phyloP scores from a whole-genome alignment of 2,797 vertebrate species.

The Tadarida brasiliensis region DNA sequence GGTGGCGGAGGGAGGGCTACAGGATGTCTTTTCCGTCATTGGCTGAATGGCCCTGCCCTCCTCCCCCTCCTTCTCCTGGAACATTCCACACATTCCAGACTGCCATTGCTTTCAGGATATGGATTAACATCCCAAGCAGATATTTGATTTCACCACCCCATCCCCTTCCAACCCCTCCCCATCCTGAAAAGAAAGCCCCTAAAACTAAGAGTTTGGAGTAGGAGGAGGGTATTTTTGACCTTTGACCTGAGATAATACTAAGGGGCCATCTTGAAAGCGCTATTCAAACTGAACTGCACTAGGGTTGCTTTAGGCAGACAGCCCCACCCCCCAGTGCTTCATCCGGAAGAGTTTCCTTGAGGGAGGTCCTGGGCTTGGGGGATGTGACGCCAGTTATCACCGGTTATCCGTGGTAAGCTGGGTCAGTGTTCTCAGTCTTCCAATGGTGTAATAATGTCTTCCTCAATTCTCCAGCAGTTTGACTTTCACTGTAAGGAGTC shows the following conservation, averaged over 20 bases:
- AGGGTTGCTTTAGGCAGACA: not conserved
- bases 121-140: slow-evolving; percentile 81
- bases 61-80: slow-evolving; percentile 75
- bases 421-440: not conserved
- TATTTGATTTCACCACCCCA: slow-evolving; percentile 80
- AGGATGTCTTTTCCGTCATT: slow-evolving; percentile 64
- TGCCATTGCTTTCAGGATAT: slow-evolving; percentile 81
- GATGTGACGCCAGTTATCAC: too few species aligned
- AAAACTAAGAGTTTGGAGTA: not conserved
- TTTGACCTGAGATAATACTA: slow-evolving; percentile 21
- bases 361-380: too few species aligned
- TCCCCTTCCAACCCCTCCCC: not conserved
- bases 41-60: slow-evolving; percentile 73
- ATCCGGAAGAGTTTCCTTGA: not conserved
- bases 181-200: slow-evolving; percentile 21
- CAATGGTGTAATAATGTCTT: not conserved
- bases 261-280: not conserved
- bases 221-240: not conserved
- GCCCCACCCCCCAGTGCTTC: not conserved
- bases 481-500: not conserved
- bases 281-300: not conserved
- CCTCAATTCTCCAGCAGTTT: not conserved
- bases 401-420: not conserved
- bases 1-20: slow-evolving; percentile 26
- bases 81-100: slow-evolving; percentile 86